phyloP scores from a whole-genome alignment of 2,888 invertebrate genomes.

The Caenorhabditis angaria region DNA sequence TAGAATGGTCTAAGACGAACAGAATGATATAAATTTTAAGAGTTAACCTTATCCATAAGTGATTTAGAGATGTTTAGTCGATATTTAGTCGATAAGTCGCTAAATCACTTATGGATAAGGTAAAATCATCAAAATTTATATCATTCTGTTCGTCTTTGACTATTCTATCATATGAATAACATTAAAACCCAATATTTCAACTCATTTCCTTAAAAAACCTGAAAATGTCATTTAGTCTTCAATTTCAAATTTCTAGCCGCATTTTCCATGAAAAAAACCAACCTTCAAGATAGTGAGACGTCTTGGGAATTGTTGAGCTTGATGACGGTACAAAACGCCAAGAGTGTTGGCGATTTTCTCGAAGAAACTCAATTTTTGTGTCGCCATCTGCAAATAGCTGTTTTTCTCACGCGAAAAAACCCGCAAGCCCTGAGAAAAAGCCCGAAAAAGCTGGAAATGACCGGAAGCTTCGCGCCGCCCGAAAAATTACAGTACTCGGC shows the following conservation, averaged over 20 bases:
- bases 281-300: slow-evolving; percentile 61
- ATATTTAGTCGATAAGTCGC: too few relatives aligned
- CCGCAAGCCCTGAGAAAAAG: not conserved
- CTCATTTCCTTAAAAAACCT: not conserved
- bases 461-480: not conserved
- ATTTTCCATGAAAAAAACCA: not conserved
- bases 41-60: too few relatives aligned
- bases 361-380: slow-evolving; percentile 54
- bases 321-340: slow-evolving; percentile 70
- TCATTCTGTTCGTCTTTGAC: too few relatives aligned
- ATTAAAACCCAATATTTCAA: not conserved
- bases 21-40: too few relatives aligned
- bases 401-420: not conserved
- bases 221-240: too few relatives aligned
- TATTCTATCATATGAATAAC: too few relatives aligned
- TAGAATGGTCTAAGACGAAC: too few relatives aligned
- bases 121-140: too few relatives aligned
- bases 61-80: too few relatives aligned
- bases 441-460: not conserved
- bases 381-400: not conserved
- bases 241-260: not conserved
- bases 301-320: slow-evolving; percentile 67
- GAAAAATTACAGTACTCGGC: not conserved
- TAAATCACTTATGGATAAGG: too few relatives aligned
- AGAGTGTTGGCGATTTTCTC: slow-evolving; percentile 69